Evolutionary conservation across 2,797 vertebrate genomes (phyloP).

Genomic region (Ctenochaetus hawaiiensis): DNA sequence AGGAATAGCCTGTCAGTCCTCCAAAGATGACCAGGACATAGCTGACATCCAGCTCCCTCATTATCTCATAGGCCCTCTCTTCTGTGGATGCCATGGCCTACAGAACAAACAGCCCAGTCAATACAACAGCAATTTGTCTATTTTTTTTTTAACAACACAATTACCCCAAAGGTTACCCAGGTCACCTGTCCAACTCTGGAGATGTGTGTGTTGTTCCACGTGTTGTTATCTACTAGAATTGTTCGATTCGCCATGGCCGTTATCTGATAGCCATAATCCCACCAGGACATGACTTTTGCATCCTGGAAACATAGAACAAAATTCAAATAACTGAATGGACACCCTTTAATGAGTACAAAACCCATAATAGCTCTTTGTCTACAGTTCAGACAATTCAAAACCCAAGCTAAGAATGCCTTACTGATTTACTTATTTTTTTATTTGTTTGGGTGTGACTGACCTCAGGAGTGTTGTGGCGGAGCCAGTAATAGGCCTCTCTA

Average conservation of each 20-base stretch:
- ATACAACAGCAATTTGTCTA: not conserved
- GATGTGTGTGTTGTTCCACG: constrained; percentile 99
- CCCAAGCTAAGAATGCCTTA: not conserved
- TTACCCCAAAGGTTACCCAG: not conserved
- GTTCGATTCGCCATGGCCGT: constrained; percentile 99
- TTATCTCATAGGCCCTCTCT: constrained; percentile 98
- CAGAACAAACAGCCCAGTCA: constrained; percentile 18
- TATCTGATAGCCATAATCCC: constrained; percentile 99
- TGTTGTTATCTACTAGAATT: constrained; percentile 99
- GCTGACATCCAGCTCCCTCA: constrained; percentile 98
- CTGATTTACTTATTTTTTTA: not conserved
- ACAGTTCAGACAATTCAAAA: not conserved
- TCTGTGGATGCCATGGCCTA: constrained; percentile 99
- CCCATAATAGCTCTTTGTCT: not conserved
- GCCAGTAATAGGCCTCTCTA: constrained; percentile 99
- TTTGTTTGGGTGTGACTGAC: constrained; percentile 72
- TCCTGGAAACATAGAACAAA: constrained; percentile 83
- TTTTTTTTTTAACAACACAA: not conserved
- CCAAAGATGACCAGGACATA: constrained; percentile 99
- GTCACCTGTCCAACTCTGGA: constrained; percentile 97
- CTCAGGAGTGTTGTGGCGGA: constrained; percentile 98
- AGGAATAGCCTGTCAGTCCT: constrained; percentile 97
- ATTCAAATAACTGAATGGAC: not conserved
- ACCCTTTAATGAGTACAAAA: not conserved
- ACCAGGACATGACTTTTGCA: constrained; percentile 99